These are phyloP conservation scores for Taurulus bubalis DNA, from an alignment of 2,113 vertebrate species.

Conservation along the genomic window DNA sequence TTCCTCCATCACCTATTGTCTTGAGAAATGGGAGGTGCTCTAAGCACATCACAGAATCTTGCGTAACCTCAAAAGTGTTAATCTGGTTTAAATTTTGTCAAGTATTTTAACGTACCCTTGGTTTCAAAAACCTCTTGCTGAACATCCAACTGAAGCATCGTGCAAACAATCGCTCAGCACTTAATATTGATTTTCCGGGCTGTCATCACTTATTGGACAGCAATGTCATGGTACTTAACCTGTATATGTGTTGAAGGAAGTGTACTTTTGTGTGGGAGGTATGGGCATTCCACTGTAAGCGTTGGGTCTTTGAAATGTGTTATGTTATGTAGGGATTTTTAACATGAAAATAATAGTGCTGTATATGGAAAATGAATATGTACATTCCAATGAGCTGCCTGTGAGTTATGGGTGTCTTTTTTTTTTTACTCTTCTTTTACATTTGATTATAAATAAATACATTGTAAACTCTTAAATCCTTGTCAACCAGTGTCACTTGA, in stretches of 20 bases:
- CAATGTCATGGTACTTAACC: conserved; percentile 3
- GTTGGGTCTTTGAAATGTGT: conserved; percentile 65
- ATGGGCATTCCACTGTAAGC: conserved; percentile 30
- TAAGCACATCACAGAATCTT: conserved; percentile 3
- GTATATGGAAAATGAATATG: conserved; percentile 81
- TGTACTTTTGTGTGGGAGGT: conserved; percentile 25
- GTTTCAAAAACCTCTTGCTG: conserved; percentile 24
- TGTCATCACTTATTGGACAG: conserved; percentile 13
- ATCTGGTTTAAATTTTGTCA: background rate
- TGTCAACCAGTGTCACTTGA: background rate
- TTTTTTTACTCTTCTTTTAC: conserved; percentile 71
- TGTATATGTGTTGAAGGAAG: conserved; percentile 33
- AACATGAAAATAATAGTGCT: conserved; percentile 73
- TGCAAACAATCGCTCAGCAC: conserved; percentile 7
- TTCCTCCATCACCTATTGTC: background rate
- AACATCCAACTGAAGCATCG: conserved; percentile 28
- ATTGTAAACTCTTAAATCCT: conserved; percentile 31
- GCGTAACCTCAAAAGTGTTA: background rate
- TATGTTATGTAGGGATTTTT: conserved; percentile 87
- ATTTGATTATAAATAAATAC: conserved; percentile 76
- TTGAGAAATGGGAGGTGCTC: conserved; percentile 17
- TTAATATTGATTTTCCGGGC: background rate
- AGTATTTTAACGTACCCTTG: conserved; percentile 7
- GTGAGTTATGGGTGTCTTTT: conserved; percentile 67
- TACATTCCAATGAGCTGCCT: conserved; percentile 78